phyloP scores from a whole-genome alignment of 2,888 invertebrate genomes.

The Hymenopus coronatus region DNA sequence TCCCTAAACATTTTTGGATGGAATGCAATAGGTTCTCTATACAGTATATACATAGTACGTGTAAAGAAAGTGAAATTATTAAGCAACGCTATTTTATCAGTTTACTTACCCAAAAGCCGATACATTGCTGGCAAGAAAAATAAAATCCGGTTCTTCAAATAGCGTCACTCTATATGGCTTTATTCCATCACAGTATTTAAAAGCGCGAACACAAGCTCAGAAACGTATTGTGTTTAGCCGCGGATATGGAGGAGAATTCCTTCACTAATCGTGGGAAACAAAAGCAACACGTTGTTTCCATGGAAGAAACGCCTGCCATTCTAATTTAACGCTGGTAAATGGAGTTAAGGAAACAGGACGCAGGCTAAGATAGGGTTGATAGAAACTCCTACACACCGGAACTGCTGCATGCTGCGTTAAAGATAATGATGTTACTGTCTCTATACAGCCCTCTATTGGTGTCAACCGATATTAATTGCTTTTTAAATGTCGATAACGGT shows the following conservation, averaged over 20 bases:
- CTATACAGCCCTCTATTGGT: neutral
- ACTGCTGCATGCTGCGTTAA: neutral
- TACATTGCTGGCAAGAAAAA: neutral
- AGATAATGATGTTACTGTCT: neutral
- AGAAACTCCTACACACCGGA: neutral
- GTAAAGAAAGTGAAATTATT: no score
- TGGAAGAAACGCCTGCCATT: neutral
- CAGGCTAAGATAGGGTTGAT: neutral
- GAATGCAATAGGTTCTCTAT: no score
- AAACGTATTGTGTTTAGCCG: neutral
- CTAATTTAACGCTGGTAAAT: neutral
- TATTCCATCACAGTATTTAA: neutral
- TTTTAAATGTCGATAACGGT: neutral
- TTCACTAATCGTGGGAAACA: neutral
- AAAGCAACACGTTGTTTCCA: neutral
- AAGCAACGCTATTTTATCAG: no score
- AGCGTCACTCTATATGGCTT: neutral
- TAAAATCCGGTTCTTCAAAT: neutral
- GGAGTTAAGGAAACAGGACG: neutral
- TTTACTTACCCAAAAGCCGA: neutral
- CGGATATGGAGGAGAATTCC: neutral
- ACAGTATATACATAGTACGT: no score
- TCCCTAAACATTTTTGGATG: no score
- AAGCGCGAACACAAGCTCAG: neutral
- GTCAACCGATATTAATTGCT: neutral